Evolutionary conservation across 2,113 vertebrate genomes (phyloP).

Genomic region (Ophiodon elongatus): DNA sequence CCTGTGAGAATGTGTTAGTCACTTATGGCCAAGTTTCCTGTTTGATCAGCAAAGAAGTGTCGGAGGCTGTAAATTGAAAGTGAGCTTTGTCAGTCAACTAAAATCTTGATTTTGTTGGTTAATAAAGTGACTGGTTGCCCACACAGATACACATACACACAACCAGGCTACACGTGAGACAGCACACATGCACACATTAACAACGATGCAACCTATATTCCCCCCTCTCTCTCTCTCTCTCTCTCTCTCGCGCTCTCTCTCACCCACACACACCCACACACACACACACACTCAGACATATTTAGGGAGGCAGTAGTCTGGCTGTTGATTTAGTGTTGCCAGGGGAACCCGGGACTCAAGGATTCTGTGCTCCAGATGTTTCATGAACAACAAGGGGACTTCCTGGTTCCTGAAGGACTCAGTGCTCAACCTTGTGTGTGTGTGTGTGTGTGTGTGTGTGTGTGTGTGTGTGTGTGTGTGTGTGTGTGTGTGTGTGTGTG

Average conservation of each 20-base stretch:
- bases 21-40: neutral
- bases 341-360: conserved; percentile 66
- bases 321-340: conserved; percentile 78
- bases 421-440: conserved; percentile 27
- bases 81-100: neutral
- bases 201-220: neutral
- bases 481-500: neutral
- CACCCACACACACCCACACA: neutral
- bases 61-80: neutral
- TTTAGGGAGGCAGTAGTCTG: conserved; percentile 48
- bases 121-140: neutral
- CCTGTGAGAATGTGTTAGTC: neutral
- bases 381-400: conserved; percentile 71
- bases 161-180: neutral
- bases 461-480: conserved; percentile 13
- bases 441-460: conserved; percentile 13
- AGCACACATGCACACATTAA: neutral
- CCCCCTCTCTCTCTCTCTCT: neutral
- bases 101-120: neutral
- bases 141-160: neutral
- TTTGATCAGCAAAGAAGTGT: neutral
- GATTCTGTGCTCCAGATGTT: conserved; percentile 81
- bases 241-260: neutral
- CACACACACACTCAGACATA: conserved; percentile 15
- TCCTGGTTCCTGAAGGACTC: conserved; percentile 71